Evolutionary conservation across 2,797 vertebrate genomes (phyloP).

Genomic region (Hybognathus amarus): DNA sequence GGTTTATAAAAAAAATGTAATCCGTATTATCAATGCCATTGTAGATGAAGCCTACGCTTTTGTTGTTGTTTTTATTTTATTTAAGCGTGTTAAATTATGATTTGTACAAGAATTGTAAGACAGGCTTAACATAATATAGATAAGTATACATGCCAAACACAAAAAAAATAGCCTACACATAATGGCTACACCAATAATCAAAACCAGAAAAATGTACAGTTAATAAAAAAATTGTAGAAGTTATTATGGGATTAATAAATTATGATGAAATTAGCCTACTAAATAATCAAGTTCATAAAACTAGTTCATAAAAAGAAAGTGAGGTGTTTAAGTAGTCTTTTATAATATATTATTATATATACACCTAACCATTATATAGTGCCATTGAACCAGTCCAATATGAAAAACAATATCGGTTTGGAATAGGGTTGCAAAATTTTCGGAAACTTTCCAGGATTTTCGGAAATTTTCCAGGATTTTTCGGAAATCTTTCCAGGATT

Average conservation of each 20-base stretch:
- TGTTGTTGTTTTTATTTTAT: neutral
- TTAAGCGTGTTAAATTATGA: neutral
- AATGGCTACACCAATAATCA: neutral
- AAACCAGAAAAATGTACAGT: neutral
- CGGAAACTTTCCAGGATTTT: too few relatives aligned
- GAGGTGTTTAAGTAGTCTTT: neutral
- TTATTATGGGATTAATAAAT: too few relatives aligned
- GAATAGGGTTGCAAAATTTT: neutral
- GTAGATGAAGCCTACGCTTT: too few relatives aligned
- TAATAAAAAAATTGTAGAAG: neutral
- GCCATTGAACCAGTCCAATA: neutral
- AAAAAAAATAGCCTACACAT: neutral
- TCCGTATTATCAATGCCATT: too few relatives aligned
- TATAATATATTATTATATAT: neutral
- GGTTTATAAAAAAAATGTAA: too few relatives aligned
- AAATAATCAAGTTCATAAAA: neutral
- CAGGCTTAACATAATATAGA: neutral
- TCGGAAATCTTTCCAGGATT: too few relatives aligned
- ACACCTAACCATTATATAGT: neutral
- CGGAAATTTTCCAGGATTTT: too few relatives aligned
- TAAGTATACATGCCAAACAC: too few relatives aligned
- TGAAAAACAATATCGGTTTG: neutral
- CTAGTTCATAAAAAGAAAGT: neutral
- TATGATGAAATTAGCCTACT: neutral
- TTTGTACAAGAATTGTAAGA: neutral